A percentile compares a stretch with the other conserved stretches of the same genome.
phyloP scores from a whole-genome alignment of 2,113 vertebrate genomes.

The Salvelinus namaycush region DNA sequence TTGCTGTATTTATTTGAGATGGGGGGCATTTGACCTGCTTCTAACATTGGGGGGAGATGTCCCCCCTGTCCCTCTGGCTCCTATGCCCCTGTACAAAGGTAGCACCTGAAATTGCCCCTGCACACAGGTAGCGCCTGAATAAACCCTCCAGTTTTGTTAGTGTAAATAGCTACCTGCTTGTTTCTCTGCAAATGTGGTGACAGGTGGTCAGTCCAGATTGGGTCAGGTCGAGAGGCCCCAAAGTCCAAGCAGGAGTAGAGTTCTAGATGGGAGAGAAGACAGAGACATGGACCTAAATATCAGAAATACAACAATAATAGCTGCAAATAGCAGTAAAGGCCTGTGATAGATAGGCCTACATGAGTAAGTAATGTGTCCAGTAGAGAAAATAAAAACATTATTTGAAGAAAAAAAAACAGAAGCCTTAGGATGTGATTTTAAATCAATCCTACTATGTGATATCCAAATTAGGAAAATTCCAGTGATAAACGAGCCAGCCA shows the following conservation, averaged over 20 bases:
- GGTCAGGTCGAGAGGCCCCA: conserved; percentile 37
- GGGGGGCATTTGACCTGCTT: no score
- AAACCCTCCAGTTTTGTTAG: neutral
- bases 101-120: neutral
- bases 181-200: conserved; percentile 89
- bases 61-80: no score
- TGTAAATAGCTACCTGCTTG: conserved; percentile 79
- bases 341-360: no score
- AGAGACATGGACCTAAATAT: neutral
- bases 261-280: conserved; percentile 43
- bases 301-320: neutral
- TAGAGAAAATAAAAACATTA: no score
- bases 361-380: no score
- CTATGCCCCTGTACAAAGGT: no score
- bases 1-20: no score
- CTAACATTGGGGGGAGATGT: no score
- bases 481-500: neutral
- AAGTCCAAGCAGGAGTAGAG: conserved; percentile 22
- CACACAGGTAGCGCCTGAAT: neutral
- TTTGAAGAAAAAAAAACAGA: no score
- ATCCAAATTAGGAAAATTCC: neutral
- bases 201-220: conserved; percentile 75
- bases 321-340: no score
- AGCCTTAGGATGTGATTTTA: no score
- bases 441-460: neutral